These are phyloP conservation scores for Leguminivora glycinivorella DNA, from an alignment of 1,140 invertebrate species.

Conservation along the genomic window DNA sequence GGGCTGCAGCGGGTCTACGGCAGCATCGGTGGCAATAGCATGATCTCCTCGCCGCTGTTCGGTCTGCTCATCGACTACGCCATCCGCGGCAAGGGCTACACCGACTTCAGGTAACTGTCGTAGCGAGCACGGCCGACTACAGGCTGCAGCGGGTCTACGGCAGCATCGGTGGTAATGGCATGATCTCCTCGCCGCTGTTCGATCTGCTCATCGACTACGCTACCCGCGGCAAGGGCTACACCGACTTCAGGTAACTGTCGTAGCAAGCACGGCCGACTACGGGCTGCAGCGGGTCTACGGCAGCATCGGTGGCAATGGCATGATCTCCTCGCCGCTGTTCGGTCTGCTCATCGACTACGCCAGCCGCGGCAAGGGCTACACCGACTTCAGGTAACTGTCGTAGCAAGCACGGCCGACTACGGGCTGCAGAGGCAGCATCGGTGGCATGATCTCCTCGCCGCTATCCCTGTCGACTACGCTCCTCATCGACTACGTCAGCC, in stretches of 20 bases:
- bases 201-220: constrained; percentile 86
- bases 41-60: constrained; percentile 89
- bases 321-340: constrained; percentile 89
- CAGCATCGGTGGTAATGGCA: constrained; percentile 87
- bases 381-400: too few relatives aligned
- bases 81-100: constrained; percentile 81
- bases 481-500: too few relatives aligned
- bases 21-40: constrained; percentile 87
- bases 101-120: constrained; percentile 88
- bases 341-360: constrained; percentile 86
- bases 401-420: too few relatives aligned
- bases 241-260: constrained; percentile 83
- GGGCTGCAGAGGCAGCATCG: too few relatives aligned
- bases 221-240: constrained; percentile 81
- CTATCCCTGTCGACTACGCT: too few relatives aligned
- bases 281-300: constrained; percentile 89
- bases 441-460: too few relatives aligned
- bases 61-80: constrained; percentile 86
- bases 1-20: constrained; percentile 89
- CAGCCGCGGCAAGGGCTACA: constrained; percentile 81
- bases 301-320: constrained; percentile 87
- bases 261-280: constrained; percentile 85
- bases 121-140: constrained; percentile 90
- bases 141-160: constrained; percentile 89
- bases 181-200: constrained; percentile 89